Evolutionary conservation across 2,888 invertebrate species (phyloP), one percentile per base, ranked within the genome.

Genomic region (Melinaea marsaeus): DNA sequence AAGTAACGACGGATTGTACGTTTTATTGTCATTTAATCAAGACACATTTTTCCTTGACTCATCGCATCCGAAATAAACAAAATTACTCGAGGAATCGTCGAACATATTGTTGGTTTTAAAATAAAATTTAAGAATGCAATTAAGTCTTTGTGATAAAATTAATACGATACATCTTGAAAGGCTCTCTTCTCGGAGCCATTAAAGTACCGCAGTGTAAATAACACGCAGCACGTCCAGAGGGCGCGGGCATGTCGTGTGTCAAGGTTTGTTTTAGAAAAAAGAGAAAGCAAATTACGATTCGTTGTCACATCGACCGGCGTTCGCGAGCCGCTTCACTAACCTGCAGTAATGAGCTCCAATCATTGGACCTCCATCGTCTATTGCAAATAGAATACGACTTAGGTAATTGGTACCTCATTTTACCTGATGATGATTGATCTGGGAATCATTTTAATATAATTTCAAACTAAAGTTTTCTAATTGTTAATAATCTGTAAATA

Each of bases 61-160:
- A 74, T 71, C 71, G 84, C 81, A 80, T 61, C 67, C 81, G 79
- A 77, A 71, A 75, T 71, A 67, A 72, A 73, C 67, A 71, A 70
- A 74, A 72, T 71, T 68, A 73, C 68, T 58, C 68, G 65, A 61
- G 59, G 71, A 76, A 79, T 81, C 75, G 76, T 71, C 73, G 75
- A 77, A 78, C 85, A 81, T 82, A 84, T 78, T 84, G 86, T 84
- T 79, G 83, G 84, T 82, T 85, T 85, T 77, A 82, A 83, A 88
- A 87, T 85, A 84, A 86, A 86, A 85, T 81, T 84, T 86, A 84
- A 88, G 82, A 79, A 79, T 72, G 85, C 80, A 83, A 85, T 87
- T 83, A 88, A 81, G 78, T 80, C 80, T 82, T 85, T 84, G 83
- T 79, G 75, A 83, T 84, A 79, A 84, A 85, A 85, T 86, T 79